Base-by-base conservation (phyloP, 2,113 vertebrate genomes). In the Planiliza haematocheilus region DNA sequence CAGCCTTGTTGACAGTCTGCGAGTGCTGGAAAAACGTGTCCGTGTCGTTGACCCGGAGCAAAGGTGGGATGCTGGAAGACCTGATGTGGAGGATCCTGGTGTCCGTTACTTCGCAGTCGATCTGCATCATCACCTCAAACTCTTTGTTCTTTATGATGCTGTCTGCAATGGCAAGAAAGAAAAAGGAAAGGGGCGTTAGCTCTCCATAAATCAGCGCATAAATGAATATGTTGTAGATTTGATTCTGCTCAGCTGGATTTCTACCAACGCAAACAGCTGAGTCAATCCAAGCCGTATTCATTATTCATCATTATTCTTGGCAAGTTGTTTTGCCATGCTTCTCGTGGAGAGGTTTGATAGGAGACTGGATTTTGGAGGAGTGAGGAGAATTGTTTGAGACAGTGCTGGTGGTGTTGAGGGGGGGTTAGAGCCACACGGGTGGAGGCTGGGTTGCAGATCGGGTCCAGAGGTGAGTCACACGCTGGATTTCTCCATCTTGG, bases 91-190 rank as follows among this genome's bases (percentile, higher is more conserved):
- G 92, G 73, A 97, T 97, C 86, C 95, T 93, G 77, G 97, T 98
- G 92, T 98, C 95, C 74, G 96, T 96, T 70, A 99, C 98, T 73
- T 99, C 97, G 3, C 97, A 99, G 91, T 98, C 98, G 0, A 98
- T 99, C 91, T 99, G 97, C 97, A 99, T 99, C 98, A 99, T 99
- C 81, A 97, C 96, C 85, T 98, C 95, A 0, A 95, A 95, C 59
- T 96, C 95, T 77, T 97, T 94, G 78, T 96, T 95, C 0, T 95
- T 93, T 78, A 98, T 97, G 41, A 98, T 91, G 7, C 96, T 97
- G 36, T 98, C 98, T 99, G 94, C 43, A 82, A 36, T 2, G n/a
- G 43, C 17, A 78, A 60, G 8, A 64, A 10, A 66, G 10, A 45
- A 58, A 62, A 59, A 48, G 0, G 42, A 18, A 43, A 3, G 24